A percentile compares a stretch with the other conserved stretches of the same genome.
These are phyloP conservation scores for Alauda arvensis DNA, from an alignment of 2,797 vertebrate genomes.

Conservation along the genomic window DNA sequence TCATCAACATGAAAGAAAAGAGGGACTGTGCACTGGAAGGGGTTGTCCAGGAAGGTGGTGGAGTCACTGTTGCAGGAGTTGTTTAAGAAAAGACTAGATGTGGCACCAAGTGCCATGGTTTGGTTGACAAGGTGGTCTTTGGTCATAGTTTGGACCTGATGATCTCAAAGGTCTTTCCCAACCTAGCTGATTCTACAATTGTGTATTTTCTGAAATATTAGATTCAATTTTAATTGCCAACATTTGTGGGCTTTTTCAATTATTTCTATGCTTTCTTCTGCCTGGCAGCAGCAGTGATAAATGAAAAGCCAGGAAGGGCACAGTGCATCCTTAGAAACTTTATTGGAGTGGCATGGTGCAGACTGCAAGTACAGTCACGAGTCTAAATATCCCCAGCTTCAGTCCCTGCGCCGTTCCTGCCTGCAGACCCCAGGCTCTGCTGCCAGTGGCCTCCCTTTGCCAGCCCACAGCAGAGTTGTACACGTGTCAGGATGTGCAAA, in stretches of 20 bases:
- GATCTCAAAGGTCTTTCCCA: not conserved
- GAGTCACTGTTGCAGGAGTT: not conserved
- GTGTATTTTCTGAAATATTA: not conserved
- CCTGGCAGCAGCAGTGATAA: not conserved
- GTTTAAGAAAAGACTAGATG: not conserved
- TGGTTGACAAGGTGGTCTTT: not conserved
- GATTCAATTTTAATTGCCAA: not conserved
- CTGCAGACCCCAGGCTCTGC: not conserved
- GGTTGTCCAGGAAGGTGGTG: not conserved
- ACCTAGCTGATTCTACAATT: not conserved
- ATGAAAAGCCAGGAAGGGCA: not conserved
- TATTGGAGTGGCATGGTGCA: conserved; percentile 47
- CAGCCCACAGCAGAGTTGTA: not conserved
- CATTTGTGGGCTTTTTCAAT: accelerated
- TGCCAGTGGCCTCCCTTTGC: not conserved
- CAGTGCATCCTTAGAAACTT: conserved; percentile 20
- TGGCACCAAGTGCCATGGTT: not conserved
- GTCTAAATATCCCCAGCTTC: conserved; percentile 34
- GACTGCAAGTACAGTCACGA: not conserved
- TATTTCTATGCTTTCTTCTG: not conserved
- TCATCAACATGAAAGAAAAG: not conserved
- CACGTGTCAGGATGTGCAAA: not conserved
- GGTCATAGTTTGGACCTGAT: not conserved
- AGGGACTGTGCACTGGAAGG: not conserved
- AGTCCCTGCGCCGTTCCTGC: not conserved